These are phyloP conservation scores for Hirtodrosophila trivittata DNA, from an alignment of 2,888 invertebrate genomes.

Conservation along the genomic window DNA sequence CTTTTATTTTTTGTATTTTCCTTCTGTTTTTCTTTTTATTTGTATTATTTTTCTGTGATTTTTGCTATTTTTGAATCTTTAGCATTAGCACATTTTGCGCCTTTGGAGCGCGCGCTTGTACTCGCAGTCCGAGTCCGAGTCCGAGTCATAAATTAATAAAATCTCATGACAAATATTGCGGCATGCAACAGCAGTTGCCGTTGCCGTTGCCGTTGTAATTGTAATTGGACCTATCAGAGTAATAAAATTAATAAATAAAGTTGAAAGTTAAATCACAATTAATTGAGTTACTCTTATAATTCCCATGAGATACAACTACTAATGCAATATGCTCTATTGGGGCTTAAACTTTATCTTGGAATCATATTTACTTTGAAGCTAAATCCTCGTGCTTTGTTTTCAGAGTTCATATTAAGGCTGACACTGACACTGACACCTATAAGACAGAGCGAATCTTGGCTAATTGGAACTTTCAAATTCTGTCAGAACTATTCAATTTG, in stretches of 20 bases:
- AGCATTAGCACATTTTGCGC: conserved; percentile 56
- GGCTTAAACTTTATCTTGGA: too few relatives aligned
- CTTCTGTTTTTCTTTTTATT: not conserved
- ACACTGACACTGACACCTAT: too few relatives aligned
- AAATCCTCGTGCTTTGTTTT: too few relatives aligned
- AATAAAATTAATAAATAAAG: conserved; percentile 49
- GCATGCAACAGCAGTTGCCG: conserved; percentile 20
- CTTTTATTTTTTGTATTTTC: conserved; percentile 46
- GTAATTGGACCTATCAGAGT: conserved; percentile 48
- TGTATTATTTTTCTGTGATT: conserved; percentile 2
- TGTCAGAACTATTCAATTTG: too few relatives aligned
- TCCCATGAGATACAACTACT: too few relatives aligned
- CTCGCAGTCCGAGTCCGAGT: too few relatives aligned
- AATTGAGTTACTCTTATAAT: too few relatives aligned
- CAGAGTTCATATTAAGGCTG: too few relatives aligned
- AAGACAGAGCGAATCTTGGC: too few relatives aligned
- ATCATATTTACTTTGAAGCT: too few relatives aligned
- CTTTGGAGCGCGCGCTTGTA: conserved; percentile 34
- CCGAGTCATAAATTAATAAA: conserved; percentile 67
- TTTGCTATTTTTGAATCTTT: conserved; percentile 45
- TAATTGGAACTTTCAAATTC: too few relatives aligned
- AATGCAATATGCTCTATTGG: too few relatives aligned
- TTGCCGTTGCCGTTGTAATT: conserved; percentile 35
- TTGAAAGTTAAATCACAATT: not conserved
- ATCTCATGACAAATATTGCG: conserved; percentile 70